phyloP scores from a whole-genome alignment of 1,140 invertebrate genomes.

The Mercenaria mercenaria region DNA sequence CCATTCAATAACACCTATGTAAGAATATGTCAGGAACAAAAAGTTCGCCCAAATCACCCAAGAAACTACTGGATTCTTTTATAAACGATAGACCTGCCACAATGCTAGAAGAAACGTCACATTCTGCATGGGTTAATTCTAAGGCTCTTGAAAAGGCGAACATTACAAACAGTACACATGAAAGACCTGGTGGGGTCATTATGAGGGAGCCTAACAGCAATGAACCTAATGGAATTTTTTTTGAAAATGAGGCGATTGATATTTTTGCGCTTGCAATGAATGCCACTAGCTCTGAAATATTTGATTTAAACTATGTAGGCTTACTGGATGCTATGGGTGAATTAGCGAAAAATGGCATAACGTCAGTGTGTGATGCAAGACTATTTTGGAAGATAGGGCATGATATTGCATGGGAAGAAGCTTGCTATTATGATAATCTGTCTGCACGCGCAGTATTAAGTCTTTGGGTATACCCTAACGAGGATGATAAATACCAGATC shows the following conservation, averaged over 20 bases:
- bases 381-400: conserved; percentile 54
- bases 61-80: conserved; percentile 52
- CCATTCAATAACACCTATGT: conserved; percentile 50
- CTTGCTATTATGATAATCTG: conserved; percentile 8
- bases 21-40: conserved; percentile 55
- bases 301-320: conserved; percentile 53
- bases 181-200: conserved; percentile 57
- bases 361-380: conserved; percentile 67
- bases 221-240: conserved; percentile 67
- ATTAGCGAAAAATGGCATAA: conserved; percentile 62
- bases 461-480: conserved; percentile 62
- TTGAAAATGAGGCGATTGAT: conserved; percentile 61
- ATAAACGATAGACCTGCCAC: conserved; percentile 44
- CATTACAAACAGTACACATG: conserved; percentile 16
- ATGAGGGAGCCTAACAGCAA: conserved; percentile 44
- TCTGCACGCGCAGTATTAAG: conserved; percentile 55
- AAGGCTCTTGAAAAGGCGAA: conserved; percentile 45
- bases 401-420: conserved; percentile 55
- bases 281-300: neutral
- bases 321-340: conserved; percentile 42
- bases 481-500: conserved; percentile 60
- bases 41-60: conserved; percentile 42
- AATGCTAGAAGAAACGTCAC: conserved; percentile 69
- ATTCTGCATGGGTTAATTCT: conserved; percentile 69
- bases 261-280: conserved; percentile 64